These are phyloP conservation scores for Cinclus mexicanus DNA, from an alignment of 2,113 vertebrate genomes.

Conservation along the genomic window DNA sequence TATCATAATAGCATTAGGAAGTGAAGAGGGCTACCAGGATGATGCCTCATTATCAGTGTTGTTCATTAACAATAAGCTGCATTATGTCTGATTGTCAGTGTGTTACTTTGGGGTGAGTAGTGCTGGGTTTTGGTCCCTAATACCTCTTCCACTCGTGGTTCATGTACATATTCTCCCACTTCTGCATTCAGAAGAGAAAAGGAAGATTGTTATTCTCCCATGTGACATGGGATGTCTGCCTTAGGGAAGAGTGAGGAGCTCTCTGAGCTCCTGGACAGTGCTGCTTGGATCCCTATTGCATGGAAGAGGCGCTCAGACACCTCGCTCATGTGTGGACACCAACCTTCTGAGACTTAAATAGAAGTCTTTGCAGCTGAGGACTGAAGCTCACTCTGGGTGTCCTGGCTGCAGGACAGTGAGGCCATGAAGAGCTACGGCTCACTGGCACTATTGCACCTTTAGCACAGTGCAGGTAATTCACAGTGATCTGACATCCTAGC, in stretches of 20 bases:
- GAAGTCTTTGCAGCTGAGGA: not conserved
- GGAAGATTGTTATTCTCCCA: not conserved
- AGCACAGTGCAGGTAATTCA: not conserved
- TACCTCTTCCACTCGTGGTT: not conserved
- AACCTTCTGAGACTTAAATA: not conserved
- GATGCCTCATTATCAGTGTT: not conserved
- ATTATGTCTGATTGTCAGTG: not conserved
- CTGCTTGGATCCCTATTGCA: not conserved
- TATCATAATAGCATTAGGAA: not conserved
- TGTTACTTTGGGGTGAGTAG: not conserved
- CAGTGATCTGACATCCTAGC: not conserved
- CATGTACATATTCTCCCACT: not conserved
- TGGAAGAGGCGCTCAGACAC: not conserved
- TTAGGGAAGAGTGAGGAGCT: not conserved
- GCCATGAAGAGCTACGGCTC: not conserved
- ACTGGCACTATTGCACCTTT: not conserved
- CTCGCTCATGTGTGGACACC: rapidly evolving
- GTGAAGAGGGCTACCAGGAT: not conserved
- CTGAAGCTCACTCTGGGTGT: not conserved
- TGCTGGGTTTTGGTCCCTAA: not conserved
- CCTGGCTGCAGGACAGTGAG: not conserved
- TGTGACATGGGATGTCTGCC: not conserved
- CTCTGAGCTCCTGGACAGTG: rapidly evolving
- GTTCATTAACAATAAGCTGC: not conserved
- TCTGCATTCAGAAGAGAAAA: not conserved